Percentiles rank a stretch among this genome's conserved stretches.
phyloP scores from a whole-genome alignment of 2,888 invertebrate genomes.

The Dryobotodes eremita region DNA sequence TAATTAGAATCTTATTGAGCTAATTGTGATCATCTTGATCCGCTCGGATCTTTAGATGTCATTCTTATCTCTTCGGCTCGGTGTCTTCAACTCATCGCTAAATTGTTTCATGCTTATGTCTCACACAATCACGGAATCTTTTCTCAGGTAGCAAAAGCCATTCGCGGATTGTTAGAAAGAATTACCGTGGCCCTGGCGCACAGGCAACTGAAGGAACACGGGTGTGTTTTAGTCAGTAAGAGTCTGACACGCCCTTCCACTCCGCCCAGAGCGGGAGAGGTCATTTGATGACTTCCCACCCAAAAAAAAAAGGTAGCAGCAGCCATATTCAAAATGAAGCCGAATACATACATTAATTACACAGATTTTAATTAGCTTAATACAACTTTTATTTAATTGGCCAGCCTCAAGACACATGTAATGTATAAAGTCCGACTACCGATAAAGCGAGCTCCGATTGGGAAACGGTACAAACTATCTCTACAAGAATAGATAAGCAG shows the following conservation, averaged over 20 bases:
- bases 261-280: too few species aligned
- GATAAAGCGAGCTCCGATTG: slow-evolving; percentile 31
- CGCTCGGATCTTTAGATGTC: not conserved
- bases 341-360: too few species aligned
- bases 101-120: too few species aligned
- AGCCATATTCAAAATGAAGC: not conserved
- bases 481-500: slow-evolving; percentile 43
- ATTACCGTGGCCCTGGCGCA: too few species aligned
- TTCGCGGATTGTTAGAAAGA: too few species aligned
- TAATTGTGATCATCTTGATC: not conserved
- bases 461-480: slow-evolving; percentile 32
- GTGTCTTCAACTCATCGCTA: too few species aligned
- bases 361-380: not conserved
- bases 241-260: too few species aligned
- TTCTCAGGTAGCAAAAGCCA: not conserved
- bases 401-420: slow-evolving; percentile 5
- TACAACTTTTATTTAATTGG: slow-evolving; percentile 32
- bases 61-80: not conserved
- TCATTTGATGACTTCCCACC: too few species aligned
- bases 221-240: too few species aligned
- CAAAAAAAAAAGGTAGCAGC: too few species aligned
- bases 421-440: not conserved
- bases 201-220: too few species aligned
- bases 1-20: not conserved
- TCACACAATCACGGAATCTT: too few species aligned